A percentile compares a stretch with the other conserved stretches of the same genome.
These are phyloP conservation scores for Aphidoletes aphidimyza DNA, from an alignment of 2,888 invertebrate genomes.

Conservation along the genomic window DNA sequence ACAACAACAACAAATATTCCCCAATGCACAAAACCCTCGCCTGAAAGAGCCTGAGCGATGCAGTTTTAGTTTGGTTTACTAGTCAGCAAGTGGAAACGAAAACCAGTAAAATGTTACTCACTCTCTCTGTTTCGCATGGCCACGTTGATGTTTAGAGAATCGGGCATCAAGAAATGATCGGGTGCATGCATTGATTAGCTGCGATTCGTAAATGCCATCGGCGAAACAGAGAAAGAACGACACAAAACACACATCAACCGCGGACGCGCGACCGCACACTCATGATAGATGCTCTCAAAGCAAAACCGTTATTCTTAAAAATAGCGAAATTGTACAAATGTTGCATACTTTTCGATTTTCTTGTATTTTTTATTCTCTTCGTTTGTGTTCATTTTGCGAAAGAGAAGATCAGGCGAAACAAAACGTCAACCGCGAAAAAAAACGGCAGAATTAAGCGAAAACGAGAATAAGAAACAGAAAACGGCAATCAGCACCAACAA, in stretches of 20 bases:
- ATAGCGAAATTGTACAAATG: slow-evolving; percentile 49
- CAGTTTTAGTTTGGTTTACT: too few relatives aligned
- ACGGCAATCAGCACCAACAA: not conserved
- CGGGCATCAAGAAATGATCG: slow-evolving; percentile 17
- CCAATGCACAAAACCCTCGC: slow-evolving; percentile 26
- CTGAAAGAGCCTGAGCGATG: not conserved
- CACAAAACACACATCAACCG: not conserved
- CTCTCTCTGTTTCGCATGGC: not conserved
- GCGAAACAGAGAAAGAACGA: not conserved
- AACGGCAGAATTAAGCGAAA: slow-evolving; percentile 27
- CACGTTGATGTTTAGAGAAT: too few relatives aligned
- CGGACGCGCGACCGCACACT: not conserved
- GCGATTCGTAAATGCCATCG: not conserved
- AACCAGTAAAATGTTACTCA: slow-evolving; percentile 1
- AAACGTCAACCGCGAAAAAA: not conserved
- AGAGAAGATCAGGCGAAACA: too few relatives aligned
- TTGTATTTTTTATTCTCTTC: not conserved
- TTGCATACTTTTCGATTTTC: slow-evolving; percentile 43
- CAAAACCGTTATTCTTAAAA: slow-evolving; percentile 37
- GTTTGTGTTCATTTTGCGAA: not conserved
- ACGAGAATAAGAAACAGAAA: slow-evolving; percentile 30
- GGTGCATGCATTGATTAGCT: slow-evolving; percentile 42
- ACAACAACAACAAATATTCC: not conserved
- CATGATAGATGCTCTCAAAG: not conserved
- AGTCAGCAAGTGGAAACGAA: slow-evolving; percentile 44